Base-by-base conservation (phyloP, 2,888 invertebrate genomes). In the Adelphocoris suturalis region DNA sequence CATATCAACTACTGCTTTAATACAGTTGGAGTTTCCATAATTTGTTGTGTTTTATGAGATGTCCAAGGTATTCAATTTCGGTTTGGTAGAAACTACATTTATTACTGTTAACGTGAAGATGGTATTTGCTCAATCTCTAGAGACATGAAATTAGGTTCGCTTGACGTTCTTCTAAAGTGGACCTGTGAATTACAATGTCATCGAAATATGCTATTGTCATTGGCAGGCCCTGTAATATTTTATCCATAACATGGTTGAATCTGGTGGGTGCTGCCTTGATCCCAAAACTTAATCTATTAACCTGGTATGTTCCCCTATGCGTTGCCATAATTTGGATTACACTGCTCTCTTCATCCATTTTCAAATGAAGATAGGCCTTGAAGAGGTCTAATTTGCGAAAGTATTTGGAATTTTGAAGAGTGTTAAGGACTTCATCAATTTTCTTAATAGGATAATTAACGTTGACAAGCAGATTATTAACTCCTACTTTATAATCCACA, bases 321-420 rank as follows among this genome's bases (percentile, higher is more conserved):
- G 89, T 90, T 0, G 61, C 14, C 55, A 85, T 84, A 5, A 89
- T 90, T 84, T 89, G 89, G 80, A 90, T 87, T 14, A 46, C 68
- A 14, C 61, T 80, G 28, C 85, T 85, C 28, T 23, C 14, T 57
- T 27, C 28, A 16, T 61, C 57, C 12, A 61, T 37, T 28, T 0
- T 2, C 2, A 55, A 5, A 57, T 85, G 85, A 19, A 85, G 16
- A 16, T 85, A 85, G n/a, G 85, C 85, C 27, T 85, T 85, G n/a
- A n/a, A 57, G 3, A 85, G n/a, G 28, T 85, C 85, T 4, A 85
- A 23, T 13, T 57, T 55, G 28, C 84, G 55, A 27, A 13, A 84
- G n/a, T 23, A 84, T 84, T 55, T 52, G 0, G 85, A 85, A 37
- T 61, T 46, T 2, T 37, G 12, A 3, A 85, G 46, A 61, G 14